Conservation (phyloP, 2,888 invertebrate species). For the Sepioteuthis lessoniana region DNA sequence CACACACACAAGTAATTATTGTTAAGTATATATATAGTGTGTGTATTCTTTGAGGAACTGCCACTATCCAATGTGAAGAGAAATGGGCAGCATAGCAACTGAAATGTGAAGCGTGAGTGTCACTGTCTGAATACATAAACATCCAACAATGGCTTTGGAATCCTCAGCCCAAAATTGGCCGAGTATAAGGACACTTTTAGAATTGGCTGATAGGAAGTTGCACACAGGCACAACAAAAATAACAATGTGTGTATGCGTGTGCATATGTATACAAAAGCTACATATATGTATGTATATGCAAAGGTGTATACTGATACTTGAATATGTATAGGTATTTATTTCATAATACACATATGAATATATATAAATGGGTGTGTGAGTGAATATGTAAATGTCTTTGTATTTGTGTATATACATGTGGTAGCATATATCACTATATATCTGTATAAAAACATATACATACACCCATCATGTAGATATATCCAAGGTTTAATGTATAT, state of each 20-base stretch:
- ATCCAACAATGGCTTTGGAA: background rate
- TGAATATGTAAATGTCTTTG: no score
- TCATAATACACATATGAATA: background rate
- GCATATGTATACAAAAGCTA: background rate
- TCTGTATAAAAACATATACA: background rate
- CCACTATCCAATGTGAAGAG: background rate
- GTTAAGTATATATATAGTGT: background rate
- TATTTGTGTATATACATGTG: background rate
- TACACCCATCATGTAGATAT: no score
- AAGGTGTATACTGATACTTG: no score
- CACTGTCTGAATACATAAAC: slow-evolving; percentile 33
- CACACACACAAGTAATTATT: no score
- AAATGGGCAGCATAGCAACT: slow-evolving; percentile 6
- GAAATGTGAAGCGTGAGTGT: slow-evolving; percentile 33
- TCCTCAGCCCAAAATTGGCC: background rate
- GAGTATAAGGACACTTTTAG: slow-evolving; percentile 23
- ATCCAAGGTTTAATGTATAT: no score
- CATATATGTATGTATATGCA: background rate
- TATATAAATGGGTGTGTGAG: background rate
- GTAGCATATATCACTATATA: background rate
- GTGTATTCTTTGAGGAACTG: background rate
- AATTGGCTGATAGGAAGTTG: background rate
- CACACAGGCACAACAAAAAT: background rate
- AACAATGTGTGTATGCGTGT: background rate
- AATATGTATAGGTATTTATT: background rate